Percentiles rank a stretch among this genome's conserved stretches.
Evolutionary conservation across 2,113 vertebrate genomes (phyloP).

Genomic region (Falcunculus frontatus): DNA sequence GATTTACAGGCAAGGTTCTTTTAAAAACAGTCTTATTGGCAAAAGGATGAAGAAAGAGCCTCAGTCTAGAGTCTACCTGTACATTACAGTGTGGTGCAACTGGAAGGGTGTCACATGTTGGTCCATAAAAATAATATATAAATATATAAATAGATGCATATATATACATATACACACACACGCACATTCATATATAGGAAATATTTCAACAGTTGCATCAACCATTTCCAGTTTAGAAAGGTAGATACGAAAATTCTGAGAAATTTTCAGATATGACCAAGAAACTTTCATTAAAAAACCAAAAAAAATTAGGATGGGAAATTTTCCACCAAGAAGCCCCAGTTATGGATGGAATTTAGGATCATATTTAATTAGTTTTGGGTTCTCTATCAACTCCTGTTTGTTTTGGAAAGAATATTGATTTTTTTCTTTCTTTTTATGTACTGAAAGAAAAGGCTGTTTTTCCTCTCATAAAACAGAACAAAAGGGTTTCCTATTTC

Average conservation of each 20-base stretch:
- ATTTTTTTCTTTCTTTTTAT: background rate
- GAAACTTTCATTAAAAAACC: background rate
- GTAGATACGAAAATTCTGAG: background rate
- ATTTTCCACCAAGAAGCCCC: background rate
- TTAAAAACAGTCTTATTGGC: background rate
- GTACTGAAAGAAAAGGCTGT: background rate
- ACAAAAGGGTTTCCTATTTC: background rate
- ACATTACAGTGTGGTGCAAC: background rate
- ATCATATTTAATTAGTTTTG: background rate
- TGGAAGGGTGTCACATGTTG: background rate
- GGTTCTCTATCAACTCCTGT: background rate
- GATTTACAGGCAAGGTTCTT: background rate
- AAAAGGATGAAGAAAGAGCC: background rate
- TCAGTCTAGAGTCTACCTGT: background rate
- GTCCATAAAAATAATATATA: background rate
- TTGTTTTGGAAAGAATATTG: background rate
- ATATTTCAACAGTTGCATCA: background rate
- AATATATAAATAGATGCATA: background rate
- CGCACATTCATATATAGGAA: background rate
- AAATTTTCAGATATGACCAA: background rate
- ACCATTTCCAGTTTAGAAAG: background rate
- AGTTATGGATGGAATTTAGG: background rate
- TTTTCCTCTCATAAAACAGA: background rate
- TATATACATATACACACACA: too few relatives aligned
- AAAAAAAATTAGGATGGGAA: accelerated